Conservation (phyloP, 2,113 vertebrate genomes). For the Etia nguti region DNA sequence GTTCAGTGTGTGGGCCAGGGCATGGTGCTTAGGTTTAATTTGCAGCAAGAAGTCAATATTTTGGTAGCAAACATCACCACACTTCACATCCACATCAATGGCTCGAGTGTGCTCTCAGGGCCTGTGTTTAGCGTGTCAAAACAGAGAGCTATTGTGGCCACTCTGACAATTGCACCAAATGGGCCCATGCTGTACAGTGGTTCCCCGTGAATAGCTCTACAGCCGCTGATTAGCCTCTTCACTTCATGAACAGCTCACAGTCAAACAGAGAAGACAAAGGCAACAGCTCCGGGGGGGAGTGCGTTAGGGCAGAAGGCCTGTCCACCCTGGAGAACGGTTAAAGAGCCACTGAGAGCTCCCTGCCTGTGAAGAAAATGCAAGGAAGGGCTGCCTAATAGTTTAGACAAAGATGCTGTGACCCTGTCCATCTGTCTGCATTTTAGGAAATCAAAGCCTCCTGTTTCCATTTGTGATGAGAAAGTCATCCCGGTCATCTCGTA, state of each 20-base stretch:
- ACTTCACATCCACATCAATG: conserved; percentile 51
- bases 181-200: conserved; percentile 59
- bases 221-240: conserved; percentile 65
- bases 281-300: conserved; percentile 8
- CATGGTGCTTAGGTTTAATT: conserved; percentile 27
- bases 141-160: conserved; percentile 54
- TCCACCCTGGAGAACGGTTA: conserved; percentile 35
- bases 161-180: conserved; percentile 61
- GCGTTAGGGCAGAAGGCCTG: conserved; percentile 34
- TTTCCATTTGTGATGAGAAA: conserved; percentile 70
- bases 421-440: conserved; percentile 70
- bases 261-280: conserved; percentile 65
- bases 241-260: conserved; percentile 65
- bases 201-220: conserved; percentile 55
- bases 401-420: conserved; percentile 73
- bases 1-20: background rate
- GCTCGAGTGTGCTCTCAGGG: conserved; percentile 49
- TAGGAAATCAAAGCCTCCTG: conserved; percentile 68
- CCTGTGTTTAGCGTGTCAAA: conserved; percentile 45
- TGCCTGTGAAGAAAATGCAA: conserved; percentile 57
- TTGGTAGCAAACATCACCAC: conserved; percentile 58
- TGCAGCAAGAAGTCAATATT: conserved; percentile 57
- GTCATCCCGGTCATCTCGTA: conserved; percentile 61
- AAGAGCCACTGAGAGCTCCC: conserved; percentile 54
- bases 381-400: conserved; percentile 76